These are phyloP conservation scores for Thalassaphorura encarpata DNA, from an alignment of 1,140 invertebrate species.

Conservation along the genomic window DNA sequence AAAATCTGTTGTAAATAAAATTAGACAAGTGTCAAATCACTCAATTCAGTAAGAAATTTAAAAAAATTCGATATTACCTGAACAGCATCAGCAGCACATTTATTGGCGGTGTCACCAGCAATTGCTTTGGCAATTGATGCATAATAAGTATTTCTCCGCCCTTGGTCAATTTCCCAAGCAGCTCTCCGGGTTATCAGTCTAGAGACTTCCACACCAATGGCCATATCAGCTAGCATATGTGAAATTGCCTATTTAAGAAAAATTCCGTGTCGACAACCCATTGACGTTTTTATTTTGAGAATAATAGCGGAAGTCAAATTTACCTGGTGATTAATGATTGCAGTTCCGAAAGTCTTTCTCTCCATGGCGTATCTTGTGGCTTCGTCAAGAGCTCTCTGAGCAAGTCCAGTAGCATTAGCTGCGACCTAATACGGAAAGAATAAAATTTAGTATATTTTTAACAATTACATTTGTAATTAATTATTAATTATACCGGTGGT, in stretches of 20 bases:
- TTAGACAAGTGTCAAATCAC: not conserved
- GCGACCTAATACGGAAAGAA: constrained; percentile 76
- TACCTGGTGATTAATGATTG: constrained; percentile 53
- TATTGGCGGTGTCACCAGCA: constrained; percentile 87
- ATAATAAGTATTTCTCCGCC: constrained; percentile 66
- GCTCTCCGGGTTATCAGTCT: constrained; percentile 74
- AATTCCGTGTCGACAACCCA: too few species aligned
- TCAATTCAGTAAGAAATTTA: not conserved
- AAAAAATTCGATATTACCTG: constrained; percentile 12
- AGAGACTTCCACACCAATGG: constrained; percentile 77
- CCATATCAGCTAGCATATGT: constrained; percentile 60
- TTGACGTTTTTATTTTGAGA: too few species aligned
- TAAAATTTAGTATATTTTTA: not conserved
- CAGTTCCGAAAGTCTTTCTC: constrained; percentile 85
- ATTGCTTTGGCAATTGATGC: constrained; percentile 90
- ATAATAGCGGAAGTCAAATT: too few species aligned
- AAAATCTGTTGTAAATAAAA: constrained; percentile 55
- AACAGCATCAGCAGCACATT: constrained; percentile 90
- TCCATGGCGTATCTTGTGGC: constrained; percentile 87
- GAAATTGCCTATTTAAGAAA: too few species aligned
- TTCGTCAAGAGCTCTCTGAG: constrained; percentile 78
- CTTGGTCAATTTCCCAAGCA: constrained; percentile 82
- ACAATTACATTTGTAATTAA: not conserved
- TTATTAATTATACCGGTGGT: constrained; percentile 54
- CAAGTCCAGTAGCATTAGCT: constrained; percentile 77